phyloP scores from a whole-genome alignment of 1,140 invertebrate genomes.

The Galendromus occidentalis region DNA sequence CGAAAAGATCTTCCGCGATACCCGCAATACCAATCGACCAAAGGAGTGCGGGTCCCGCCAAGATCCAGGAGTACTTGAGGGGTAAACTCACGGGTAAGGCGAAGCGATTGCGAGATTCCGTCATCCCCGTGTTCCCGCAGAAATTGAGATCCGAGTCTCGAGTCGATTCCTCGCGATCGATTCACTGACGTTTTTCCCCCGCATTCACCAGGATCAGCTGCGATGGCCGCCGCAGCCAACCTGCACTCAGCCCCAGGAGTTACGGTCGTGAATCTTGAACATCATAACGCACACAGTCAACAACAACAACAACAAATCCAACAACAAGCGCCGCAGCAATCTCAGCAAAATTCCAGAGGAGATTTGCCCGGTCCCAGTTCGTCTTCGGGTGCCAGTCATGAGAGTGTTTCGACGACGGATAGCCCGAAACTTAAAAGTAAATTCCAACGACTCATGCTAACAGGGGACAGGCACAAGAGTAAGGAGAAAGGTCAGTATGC shows the following conservation, averaged over 20 bases:
- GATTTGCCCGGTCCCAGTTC: too few species aligned
- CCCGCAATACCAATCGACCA: conserved; percentile 39
- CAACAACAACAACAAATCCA: not conserved
- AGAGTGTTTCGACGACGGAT: not conserved
- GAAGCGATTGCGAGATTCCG: too few species aligned
- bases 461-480: not conserved
- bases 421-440: not conserved
- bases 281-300: not conserved
- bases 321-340: not conserved
- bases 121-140: too few species aligned
- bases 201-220: not conserved
- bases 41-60: conserved; percentile 36
- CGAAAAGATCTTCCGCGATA: not conserved
- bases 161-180: too few species aligned
- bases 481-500: too few species aligned
- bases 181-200: too few species aligned
- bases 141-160: too few species aligned
- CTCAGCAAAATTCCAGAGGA: too few species aligned
- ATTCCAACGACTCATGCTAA: not conserved
- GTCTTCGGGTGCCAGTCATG: not conserved
- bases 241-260: not conserved
- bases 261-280: not conserved
- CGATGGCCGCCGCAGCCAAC: not conserved
- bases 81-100: conserved; percentile 25
- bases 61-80: conserved; percentile 37